Conservation (phyloP, 1,140 invertebrate species). For the Panulirus ornatus region DNA sequence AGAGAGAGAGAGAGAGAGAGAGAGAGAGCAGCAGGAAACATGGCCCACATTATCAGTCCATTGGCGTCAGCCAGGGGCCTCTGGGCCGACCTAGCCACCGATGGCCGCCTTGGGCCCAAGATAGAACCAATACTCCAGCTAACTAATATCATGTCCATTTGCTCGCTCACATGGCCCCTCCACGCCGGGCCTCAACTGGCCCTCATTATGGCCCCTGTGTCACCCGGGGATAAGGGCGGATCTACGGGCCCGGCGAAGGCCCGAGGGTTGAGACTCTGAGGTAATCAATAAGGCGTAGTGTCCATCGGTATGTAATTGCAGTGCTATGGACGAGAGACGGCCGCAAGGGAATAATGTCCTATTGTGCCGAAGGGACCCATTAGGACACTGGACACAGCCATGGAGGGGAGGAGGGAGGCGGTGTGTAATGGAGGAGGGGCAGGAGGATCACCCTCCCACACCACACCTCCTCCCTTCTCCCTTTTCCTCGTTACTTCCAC, state of each 20-base stretch:
- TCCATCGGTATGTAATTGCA: constrained; percentile 70
- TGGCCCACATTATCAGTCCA: constrained; percentile 20
- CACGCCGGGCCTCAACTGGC: not conserved
- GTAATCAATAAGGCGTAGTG: constrained; percentile 66
- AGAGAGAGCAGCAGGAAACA: constrained; percentile 24
- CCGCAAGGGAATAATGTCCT: constrained; percentile 60
- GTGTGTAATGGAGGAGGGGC: not conserved
- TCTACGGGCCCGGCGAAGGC: not conserved
- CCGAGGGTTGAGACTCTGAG: constrained; percentile 16
- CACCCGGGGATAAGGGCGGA: not conserved
- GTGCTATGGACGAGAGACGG: constrained; percentile 51
- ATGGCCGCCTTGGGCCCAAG: constrained; percentile 30
- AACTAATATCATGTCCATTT: constrained; percentile 69
- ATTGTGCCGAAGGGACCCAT: constrained; percentile 68
- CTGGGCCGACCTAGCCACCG: constrained; percentile 22
- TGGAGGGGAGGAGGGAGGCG: not conserved
- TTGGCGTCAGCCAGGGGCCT: constrained; percentile 30
- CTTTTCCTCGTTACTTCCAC: constrained; percentile 2
- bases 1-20: constrained; percentile 43
- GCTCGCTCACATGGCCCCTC: constrained; percentile 5
- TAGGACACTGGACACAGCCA: constrained; percentile 63
- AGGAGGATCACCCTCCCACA: not conserved
- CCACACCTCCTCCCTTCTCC: not conserved
- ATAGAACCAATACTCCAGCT: constrained; percentile 41
- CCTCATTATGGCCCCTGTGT: constrained; percentile 4